phyloP scores from a whole-genome alignment of 2,113 vertebrate species.

The Origma solitaria region DNA sequence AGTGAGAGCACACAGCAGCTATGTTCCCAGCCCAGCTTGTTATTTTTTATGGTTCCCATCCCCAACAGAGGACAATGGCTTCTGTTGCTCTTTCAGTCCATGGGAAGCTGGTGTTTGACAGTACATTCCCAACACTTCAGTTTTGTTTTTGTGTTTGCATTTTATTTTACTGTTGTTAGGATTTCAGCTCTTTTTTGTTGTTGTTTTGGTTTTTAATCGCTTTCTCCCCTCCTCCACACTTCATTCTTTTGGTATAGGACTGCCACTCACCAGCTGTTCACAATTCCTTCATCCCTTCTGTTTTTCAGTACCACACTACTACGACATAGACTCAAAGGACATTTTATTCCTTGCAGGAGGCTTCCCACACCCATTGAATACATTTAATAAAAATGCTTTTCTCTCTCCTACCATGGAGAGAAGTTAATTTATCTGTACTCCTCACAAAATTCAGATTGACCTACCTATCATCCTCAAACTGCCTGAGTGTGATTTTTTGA shows the following conservation, averaged over 20 bases:
- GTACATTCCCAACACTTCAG: background rate
- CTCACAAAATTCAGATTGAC: background rate
- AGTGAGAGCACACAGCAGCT: background rate
- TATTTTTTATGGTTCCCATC: conserved; percentile 9
- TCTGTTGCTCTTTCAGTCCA: conserved; percentile 10
- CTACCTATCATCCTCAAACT: background rate
- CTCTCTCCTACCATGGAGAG: background rate
- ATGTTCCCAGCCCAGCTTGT: background rate
- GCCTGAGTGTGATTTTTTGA: background rate
- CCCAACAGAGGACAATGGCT: background rate
- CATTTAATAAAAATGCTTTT: background rate
- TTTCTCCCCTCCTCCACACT: background rate
- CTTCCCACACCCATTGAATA: background rate
- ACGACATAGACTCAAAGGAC: background rate
- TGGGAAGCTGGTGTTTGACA: conserved; percentile 8
- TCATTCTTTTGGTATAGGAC: conserved; percentile 23
- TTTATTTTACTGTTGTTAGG: background rate
- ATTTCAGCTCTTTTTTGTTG: background rate
- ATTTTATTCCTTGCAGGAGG: background rate
- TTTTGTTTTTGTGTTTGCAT: background rate
- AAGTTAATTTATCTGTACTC: background rate
- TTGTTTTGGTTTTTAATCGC: background rate
- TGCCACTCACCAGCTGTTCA: conserved; percentile 63
- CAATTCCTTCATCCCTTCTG: conserved; percentile 37
- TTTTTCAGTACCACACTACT: conserved; percentile 13